Evolutionary conservation across 2,888 invertebrate genomes (phyloP), one percentile per base, ranked within the genome.

Genomic region (Clepsis dumicolana): DNA sequence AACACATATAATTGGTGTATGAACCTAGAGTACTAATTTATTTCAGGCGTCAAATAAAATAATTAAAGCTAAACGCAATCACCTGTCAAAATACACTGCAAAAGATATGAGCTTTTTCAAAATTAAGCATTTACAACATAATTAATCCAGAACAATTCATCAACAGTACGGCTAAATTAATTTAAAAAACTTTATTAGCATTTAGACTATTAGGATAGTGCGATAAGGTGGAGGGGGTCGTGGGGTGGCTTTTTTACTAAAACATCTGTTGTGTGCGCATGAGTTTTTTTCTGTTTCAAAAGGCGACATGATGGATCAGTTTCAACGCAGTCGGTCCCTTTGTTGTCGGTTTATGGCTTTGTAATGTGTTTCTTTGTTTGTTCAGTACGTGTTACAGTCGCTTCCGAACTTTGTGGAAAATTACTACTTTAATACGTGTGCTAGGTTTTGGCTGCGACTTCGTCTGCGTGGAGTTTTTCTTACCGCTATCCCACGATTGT

Each of bases 271-370:
- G 89, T 89, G 87, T 88, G 85, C 85, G 83, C 86, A 87, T 86
- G 86, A 88, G 88, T 90, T 91, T 88, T 48, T 92, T 90, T 91
- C 90, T 92, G 89, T 92, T 91, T 91, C 87, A 91, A 91, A 93
- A 91, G 87, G 90, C 91, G 92, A 92, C 91, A 91, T 93, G 93
- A 93, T 93, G 91, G 93, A 93, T 93, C 92, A 93, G 93, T 93
- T 93, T 93, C 93, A 93, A 93, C 91, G 84, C 89, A 91, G 91
- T 88, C 93, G 93, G 93, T 84, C 79, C 86, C 91, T 93, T 93
- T 93, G 93, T 91, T 89, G 89, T 82, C 80, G 86, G 85, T 93
- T 93, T 93, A 93, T 89, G 88, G 91, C 88, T 90, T 89, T 87
- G 93, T 93, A 92, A 93, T 92, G 92, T 90, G 90, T 91, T 91